Conservation (phyloP, 2,113 vertebrate species). For the Peromyscus polionotus region DNA sequence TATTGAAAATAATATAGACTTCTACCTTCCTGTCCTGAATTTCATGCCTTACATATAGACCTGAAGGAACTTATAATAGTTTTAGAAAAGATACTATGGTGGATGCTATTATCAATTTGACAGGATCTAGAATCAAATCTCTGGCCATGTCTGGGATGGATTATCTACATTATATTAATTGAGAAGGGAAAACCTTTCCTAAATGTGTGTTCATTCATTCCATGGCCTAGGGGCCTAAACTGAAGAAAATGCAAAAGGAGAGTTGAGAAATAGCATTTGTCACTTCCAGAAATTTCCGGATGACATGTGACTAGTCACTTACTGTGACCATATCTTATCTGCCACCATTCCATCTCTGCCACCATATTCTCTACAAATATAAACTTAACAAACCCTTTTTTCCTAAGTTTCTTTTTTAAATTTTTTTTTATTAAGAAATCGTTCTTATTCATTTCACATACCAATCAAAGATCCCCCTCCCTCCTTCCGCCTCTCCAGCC, state of each 20-base stretch:
- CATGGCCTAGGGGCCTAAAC: fast-evolving
- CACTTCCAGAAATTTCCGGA: background rate
- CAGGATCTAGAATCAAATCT: too few relatives aligned
- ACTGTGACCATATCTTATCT: background rate
- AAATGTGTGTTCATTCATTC: background rate
- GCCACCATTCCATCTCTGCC: background rate
- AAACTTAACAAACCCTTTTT: background rate
- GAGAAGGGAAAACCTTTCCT: background rate
- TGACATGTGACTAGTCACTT: background rate
- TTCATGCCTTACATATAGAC: background rate
- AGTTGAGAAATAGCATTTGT: too few relatives aligned
- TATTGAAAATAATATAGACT: background rate
- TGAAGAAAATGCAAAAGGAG: background rate
- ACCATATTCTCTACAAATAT: background rate
- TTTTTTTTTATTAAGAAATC: too few relatives aligned
- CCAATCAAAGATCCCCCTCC: too few relatives aligned
- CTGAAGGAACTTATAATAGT: background rate
- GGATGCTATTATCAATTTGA: background rate
- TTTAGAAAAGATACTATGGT: background rate
- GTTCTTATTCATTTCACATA: too few relatives aligned
- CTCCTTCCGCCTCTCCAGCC: too few relatives aligned
- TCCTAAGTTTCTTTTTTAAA: background rate
- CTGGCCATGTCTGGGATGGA: background rate
- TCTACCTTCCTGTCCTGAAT: background rate
- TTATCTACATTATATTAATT: background rate